Evolutionary conservation across 2,113 vertebrate genomes (phyloP).

Genomic region (Nyctibius bracteatus): DNA sequence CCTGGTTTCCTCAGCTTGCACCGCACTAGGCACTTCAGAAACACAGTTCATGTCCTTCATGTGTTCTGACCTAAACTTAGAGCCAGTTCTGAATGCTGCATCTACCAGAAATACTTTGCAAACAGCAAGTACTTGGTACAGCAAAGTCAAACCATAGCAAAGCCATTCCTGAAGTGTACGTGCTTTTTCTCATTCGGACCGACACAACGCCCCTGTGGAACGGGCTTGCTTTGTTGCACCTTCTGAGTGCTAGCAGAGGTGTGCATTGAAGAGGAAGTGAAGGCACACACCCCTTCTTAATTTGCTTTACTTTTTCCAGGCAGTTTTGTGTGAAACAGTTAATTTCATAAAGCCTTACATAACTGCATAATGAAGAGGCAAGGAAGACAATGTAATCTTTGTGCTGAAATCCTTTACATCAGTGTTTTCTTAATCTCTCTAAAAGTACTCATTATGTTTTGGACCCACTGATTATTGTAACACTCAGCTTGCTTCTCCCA

Average conservation of each 20-base stretch:
- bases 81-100: not conserved
- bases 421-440: not conserved
- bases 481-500: not conserved
- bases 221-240: not conserved
- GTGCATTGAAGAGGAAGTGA: not conserved
- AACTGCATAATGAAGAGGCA: not conserved
- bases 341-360: not conserved
- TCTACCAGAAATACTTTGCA: not conserved
- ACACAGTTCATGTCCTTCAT: not conserved
- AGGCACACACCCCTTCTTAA: not conserved
- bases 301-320: not conserved
- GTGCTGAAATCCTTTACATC: slow-evolving; percentile 25
- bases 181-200: not conserved
- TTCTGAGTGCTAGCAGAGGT: not conserved
- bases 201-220: not conserved
- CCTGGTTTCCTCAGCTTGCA: not conserved
- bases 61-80: not conserved
- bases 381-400: not conserved
- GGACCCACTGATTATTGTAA: not conserved
- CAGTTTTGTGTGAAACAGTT: slow-evolving; percentile 7
- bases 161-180: not conserved
- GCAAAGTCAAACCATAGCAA: not conserved
- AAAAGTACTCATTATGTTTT: not conserved
- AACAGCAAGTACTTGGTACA: not conserved
- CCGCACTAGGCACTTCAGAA: not conserved